Evolutionary conservation across 2,888 invertebrate genomes (phyloP), one percentile per base, ranked within the genome.

Genomic region (Macrophya annulata): DNA sequence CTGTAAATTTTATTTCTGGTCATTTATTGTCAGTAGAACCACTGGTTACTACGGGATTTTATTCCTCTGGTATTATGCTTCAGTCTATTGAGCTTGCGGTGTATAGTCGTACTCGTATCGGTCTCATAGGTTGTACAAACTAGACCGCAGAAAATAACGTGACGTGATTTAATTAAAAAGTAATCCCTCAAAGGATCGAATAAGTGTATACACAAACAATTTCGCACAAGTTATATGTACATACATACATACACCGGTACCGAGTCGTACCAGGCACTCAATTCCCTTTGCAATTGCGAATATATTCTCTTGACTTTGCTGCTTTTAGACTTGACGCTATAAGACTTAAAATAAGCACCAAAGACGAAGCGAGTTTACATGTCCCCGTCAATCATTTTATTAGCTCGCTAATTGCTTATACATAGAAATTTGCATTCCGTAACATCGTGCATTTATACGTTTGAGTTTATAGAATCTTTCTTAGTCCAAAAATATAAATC

Each of bases 161-260:
- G 77, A 45, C 31, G 31, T 85, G 45, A 79, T 79, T 76, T 31
- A 85, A 88, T 88, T 86, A 87, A 86, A 88, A 88, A 86, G 72
- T 87, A 84, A 88, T 87, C 88, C 88, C 85, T 87, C 88, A 87
- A 87, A 86, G 85, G 81, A 76, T 81, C 87, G 85, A 71, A 85
- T 77, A 85, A 77, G 21, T 81, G 62, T 62, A 10, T 81, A 43
- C 81, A 12, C 62, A 37, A 81, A 77, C 37, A 77, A 17, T 51
- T 77, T 59, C 59, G 15, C 77, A 37, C 15, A n/a, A 40, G 43
- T 43, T 79, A 37, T 40, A 59, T n/a, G 4, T 37, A 25, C 37
- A 1, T 40, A 55, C n/a, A n/a, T n/a, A 4, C 51, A 51, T n/a
- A 55, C 6, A 62, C 43, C 21, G 31, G 25, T 8, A 15, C 81